These are phyloP conservation scores for Eubasilissa regina DNA, from an alignment of 1,140 invertebrate genomes.

Conservation along the genomic window DNA sequence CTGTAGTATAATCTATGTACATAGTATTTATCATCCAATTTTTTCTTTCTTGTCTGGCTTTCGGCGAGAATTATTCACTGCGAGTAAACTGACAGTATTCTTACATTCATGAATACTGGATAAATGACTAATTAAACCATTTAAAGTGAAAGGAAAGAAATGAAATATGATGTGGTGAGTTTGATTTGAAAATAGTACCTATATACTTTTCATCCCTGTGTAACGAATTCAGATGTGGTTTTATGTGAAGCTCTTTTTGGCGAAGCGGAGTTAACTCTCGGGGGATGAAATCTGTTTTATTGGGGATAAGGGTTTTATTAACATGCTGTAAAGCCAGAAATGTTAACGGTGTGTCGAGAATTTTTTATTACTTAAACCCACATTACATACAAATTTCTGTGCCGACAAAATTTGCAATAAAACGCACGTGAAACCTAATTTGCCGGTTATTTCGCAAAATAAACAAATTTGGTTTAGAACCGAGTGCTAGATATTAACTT, in stretches of 20 bases:
- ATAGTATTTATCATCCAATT: too few relatives aligned
- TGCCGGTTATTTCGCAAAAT: background rate
- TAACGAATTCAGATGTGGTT: constrained; percentile 19
- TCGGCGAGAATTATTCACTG: too few relatives aligned
- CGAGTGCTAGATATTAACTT: constrained; percentile 3
- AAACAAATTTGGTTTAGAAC: constrained; percentile 24
- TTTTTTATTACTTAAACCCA: constrained; percentile 51
- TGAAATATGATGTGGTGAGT: too few relatives aligned
- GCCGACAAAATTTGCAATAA: constrained; percentile 38
- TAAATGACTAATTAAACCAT: too few relatives aligned
- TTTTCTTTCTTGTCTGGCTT: too few relatives aligned
- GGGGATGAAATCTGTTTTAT: constrained; percentile 58
- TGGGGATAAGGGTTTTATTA: constrained; percentile 59
- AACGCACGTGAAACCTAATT: constrained; percentile 42
- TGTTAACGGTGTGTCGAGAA: constrained; percentile 53
- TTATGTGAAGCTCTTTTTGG: constrained; percentile 19
- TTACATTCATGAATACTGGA: too few relatives aligned
- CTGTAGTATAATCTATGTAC: too few relatives aligned
- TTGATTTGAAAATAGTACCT: background rate
- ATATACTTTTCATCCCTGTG: background rate
- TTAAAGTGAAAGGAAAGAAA: too few relatives aligned
- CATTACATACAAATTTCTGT: constrained; percentile 43
- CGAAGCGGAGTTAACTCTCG: constrained; percentile 10
- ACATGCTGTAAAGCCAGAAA: constrained; percentile 52
- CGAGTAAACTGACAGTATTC: too few relatives aligned